Conservation (phyloP, 2,888 invertebrate genomes). For the Tenthredo notha region DNA sequence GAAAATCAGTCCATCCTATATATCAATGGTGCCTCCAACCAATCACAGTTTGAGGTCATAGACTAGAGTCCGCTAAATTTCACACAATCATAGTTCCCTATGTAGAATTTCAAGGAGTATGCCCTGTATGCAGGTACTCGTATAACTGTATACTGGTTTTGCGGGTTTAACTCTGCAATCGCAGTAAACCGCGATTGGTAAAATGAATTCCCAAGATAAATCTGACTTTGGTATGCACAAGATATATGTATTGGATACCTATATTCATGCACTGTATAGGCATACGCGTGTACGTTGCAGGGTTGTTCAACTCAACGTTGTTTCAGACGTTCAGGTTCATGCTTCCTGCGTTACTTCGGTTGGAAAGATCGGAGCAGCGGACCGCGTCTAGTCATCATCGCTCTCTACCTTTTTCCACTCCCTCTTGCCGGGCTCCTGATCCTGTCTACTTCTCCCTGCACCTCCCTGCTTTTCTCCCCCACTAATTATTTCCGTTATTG, state of each 20-base stretch:
- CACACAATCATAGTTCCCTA: neutral
- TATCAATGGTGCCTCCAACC: neutral
- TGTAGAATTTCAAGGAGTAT: neutral
- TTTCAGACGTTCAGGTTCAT: constrained; percentile 48
- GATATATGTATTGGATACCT: neutral
- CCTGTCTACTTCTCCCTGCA: constrained; percentile 22
- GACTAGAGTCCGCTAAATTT: constrained; percentile 17
- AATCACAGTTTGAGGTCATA: neutral
- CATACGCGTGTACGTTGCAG: constrained; percentile 26
- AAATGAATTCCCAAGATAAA: constrained; percentile 30
- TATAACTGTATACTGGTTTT: constrained; percentile 32
- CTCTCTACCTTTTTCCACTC: constrained; percentile 45
- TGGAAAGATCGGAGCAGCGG: constrained; percentile 62
- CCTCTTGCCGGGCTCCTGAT: constrained; percentile 15
- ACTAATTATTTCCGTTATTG: constrained; percentile 47
- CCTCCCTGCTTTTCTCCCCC: constrained; percentile 6
- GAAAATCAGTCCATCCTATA: neutral
- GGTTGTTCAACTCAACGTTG: constrained; percentile 51
- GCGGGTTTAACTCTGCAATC: constrained; percentile 23
- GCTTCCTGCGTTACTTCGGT: constrained; percentile 46
- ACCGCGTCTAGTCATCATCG: constrained; percentile 58
- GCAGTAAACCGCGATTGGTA: constrained; percentile 23
- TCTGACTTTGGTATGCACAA: constrained; percentile 11
- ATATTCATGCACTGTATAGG: constrained; percentile 6
- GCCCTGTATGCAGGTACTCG: neutral